These are phyloP conservation scores for Dendrolimus houi DNA, from an alignment of 2,888 invertebrate genomes.

Conservation along the genomic window DNA sequence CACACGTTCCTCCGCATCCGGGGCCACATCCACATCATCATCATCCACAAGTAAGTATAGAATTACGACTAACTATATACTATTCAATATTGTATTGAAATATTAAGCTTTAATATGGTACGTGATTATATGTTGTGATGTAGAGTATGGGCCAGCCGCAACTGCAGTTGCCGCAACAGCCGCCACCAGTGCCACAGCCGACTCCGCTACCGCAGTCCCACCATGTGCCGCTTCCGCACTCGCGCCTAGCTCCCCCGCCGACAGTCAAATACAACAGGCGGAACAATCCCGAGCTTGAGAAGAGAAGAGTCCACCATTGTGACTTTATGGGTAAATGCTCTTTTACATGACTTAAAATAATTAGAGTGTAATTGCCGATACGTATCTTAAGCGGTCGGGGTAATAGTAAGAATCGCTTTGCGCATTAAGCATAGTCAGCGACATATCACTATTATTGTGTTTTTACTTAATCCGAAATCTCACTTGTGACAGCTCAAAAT, in stretches of 20 bases:
- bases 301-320: conserved; percentile 96
- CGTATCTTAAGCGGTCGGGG: too few species aligned
- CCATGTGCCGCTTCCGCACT: conserved; percentile 35
- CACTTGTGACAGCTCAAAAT: too few species aligned
- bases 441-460: too few species aligned
- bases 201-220: conserved; percentile 25
- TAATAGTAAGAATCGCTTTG: too few species aligned
- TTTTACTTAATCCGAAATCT: too few species aligned
- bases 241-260: conserved; percentile 46
- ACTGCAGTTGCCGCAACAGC: conserved; percentile 19
- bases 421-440: too few species aligned
- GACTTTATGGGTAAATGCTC: conserved; percentile 88
- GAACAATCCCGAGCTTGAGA: conserved; percentile 97
- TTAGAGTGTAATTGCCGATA: too few species aligned
- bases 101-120: conserved; percentile 10
- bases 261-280: conserved; percentile 90
- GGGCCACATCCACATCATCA: conserved; percentile 41
- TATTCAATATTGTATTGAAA: not conserved
- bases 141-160: conserved; percentile 34
- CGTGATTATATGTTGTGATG: conserved; percentile 26
- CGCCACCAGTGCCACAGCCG: conserved; percentile 24
- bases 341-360: too few species aligned
- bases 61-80: not conserved
- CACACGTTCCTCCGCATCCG: conserved; percentile 37
- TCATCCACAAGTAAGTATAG: conserved; percentile 39